A percentile compares a stretch with the other conserved stretches of the same genome.
Conservation (phyloP, 2,797 vertebrate genomes). For the Phrynocephalus guinanensis region DNA sequence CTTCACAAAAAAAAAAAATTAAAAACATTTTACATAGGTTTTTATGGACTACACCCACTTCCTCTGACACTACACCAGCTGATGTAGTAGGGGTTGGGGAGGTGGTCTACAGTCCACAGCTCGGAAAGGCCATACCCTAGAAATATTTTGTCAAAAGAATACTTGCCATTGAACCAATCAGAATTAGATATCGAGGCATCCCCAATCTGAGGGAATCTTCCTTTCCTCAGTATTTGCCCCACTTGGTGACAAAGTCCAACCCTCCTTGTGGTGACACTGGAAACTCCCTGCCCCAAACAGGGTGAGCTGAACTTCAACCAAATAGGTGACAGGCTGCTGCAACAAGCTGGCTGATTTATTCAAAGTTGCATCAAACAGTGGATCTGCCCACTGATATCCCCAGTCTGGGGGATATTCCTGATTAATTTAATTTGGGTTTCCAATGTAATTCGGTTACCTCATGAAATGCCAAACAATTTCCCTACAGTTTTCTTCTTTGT, state of each 20-base stretch:
- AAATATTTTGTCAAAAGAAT: not conserved
- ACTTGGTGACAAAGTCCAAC: too few species aligned
- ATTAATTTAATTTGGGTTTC: conserved; percentile 30
- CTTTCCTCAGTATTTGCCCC: too few species aligned
- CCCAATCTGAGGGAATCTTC: too few species aligned
- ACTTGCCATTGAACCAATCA: not conserved
- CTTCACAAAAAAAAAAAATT: not conserved
- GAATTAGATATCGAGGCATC: not conserved
- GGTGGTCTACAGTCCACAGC: too few species aligned
- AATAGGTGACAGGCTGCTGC: too few species aligned
- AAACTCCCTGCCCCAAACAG: too few species aligned
- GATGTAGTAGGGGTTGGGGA: not conserved
- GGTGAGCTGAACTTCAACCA: too few species aligned
- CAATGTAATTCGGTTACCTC: conserved; percentile 31
- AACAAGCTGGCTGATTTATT: too few species aligned
- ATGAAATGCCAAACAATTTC: conserved; percentile 30
- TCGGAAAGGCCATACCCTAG: not conserved
- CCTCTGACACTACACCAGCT: too few species aligned
- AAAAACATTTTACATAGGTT: accelerated
- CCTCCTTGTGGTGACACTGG: too few species aligned
- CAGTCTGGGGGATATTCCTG: not conserved
- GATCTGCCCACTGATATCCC: too few species aligned
- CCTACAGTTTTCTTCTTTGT: conserved; percentile 37
- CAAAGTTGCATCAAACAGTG: not conserved
- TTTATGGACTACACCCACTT: too few species aligned